These are phyloP conservation scores for Oopsacas minuta DNA, from an alignment of 37 sponge, comb jelly and placozoan species.

Conservation along the genomic window DNA sequence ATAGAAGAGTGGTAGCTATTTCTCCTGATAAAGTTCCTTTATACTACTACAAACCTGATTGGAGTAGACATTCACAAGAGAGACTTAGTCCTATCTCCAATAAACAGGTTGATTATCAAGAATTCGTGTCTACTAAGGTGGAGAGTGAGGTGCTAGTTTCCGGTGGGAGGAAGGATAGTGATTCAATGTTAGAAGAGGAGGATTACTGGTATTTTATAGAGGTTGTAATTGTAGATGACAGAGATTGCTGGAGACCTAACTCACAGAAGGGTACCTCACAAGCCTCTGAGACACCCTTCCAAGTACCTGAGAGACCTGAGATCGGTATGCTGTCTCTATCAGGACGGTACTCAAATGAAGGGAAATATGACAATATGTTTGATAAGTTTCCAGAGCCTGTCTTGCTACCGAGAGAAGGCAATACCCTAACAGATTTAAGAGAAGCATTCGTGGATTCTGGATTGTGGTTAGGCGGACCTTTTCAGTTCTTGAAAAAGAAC, in stretches of 20 bases:
- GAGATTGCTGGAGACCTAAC: neutral
- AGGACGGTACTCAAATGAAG: neutral
- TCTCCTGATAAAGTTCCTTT: neutral
- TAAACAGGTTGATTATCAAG: neutral
- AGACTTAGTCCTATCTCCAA: neutral
- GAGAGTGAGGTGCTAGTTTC: neutral
- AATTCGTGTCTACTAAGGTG: neutral
- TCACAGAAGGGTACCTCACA: neutral
- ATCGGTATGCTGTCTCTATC: neutral
- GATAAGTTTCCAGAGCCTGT: neutral
- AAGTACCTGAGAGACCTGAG: neutral
- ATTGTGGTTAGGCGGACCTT: neutral
- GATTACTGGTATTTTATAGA: neutral
- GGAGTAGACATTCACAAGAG: neutral
- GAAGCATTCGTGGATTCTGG: constrained; percentile 35
- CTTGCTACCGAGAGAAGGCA: neutral
- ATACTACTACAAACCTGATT: neutral
- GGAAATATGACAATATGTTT: neutral
- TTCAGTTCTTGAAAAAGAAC: constrained; percentile 15
- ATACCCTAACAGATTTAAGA: constrained; percentile 41
- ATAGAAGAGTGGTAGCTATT: neutral
- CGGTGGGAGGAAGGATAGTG: neutral
- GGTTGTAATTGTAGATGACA: neutral
- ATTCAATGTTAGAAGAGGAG: neutral
- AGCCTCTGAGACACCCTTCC: neutral